phyloP scores from a whole-genome alignment of 1,140 invertebrate species.

The Pararge aegeria region DNA sequence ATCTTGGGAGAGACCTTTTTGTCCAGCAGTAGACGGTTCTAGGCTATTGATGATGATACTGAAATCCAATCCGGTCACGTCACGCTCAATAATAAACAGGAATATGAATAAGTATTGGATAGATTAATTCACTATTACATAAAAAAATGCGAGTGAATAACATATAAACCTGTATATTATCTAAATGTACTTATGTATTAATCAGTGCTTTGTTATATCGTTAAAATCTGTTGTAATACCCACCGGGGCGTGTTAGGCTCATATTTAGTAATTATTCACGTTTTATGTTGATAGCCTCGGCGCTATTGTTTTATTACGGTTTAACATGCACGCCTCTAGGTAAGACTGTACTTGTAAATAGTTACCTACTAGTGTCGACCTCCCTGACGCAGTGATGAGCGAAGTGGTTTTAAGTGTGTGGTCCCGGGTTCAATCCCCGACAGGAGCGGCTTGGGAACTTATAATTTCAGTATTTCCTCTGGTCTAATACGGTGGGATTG shows the following conservation, averaged over 20 bases:
- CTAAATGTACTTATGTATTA: conserved; percentile 9
- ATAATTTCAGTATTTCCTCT: too few relatives aligned
- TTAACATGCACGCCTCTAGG: conserved; percentile 21
- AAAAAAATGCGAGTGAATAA: not conserved
- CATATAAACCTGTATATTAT: conserved; percentile 5
- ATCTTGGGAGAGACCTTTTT: too few relatives aligned
- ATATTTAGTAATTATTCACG: conserved; percentile 29
- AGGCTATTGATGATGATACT: too few relatives aligned
- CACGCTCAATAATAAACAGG: too few relatives aligned
- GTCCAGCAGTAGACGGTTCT: too few relatives aligned
- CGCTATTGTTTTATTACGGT: conserved; percentile 25
- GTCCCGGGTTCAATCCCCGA: too few relatives aligned
- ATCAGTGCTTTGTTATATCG: conserved; percentile 1
- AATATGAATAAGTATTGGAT: too few relatives aligned
- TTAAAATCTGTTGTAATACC: conserved; percentile 23
- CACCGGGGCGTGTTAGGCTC: conserved; percentile 24
- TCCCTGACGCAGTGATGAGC: too few relatives aligned
- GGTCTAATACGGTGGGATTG: too few relatives aligned
- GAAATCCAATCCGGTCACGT: too few relatives aligned
- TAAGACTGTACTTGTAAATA: conserved; percentile 3
- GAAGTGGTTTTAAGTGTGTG: too few relatives aligned
- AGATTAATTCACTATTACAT: not conserved
- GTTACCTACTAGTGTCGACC: not conserved
- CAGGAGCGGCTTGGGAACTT: too few relatives aligned
- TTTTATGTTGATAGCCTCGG: conserved; percentile 26